These are phyloP conservation scores for Caenorhabditis inopinata DNA, from an alignment of 1,140 invertebrate species.

Conservation along the genomic window DNA sequence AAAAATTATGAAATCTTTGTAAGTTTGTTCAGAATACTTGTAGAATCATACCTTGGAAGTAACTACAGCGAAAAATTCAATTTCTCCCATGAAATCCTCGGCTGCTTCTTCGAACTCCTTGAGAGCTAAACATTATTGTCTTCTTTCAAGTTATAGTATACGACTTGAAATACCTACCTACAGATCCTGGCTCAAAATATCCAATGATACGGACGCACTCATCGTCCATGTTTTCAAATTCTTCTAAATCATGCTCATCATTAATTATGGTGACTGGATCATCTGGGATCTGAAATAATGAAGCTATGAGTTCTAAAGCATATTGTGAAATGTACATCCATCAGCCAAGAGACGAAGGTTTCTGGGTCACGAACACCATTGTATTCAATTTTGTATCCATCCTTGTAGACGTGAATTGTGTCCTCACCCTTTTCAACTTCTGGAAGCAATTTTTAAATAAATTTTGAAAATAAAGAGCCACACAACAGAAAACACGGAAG, in stretches of 20 bases:
- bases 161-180: conserved; percentile 29
- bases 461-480: too few relatives aligned
- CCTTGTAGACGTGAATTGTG: conserved; percentile 66
- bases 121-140: conserved; percentile 52
- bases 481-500: too few relatives aligned
- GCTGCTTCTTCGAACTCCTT: conserved; percentile 66
- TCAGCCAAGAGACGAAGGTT: conserved; percentile 66
- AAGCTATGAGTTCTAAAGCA: neutral
- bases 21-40: too few relatives aligned
- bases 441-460: conserved; percentile 35
- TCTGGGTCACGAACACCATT: conserved; percentile 66
- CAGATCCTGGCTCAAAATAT: conserved; percentile 66
- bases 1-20: too few relatives aligned
- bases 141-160: neutral
- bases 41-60: conserved; percentile 61
- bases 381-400: conserved; percentile 66
- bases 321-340: conserved; percentile 55
- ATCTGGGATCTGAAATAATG: conserved; percentile 61
- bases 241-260: conserved; percentile 65
- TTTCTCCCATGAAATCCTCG: conserved; percentile 66
- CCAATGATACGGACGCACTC: conserved; percentile 65
- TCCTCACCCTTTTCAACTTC: conserved; percentile 66
- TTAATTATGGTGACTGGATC: conserved; percentile 66
- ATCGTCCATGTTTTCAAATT: conserved; percentile 65
- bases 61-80: conserved; percentile 66